These are phyloP conservation scores for Eudyptes chrysolophus DNA, from an alignment of 2,113 vertebrate genomes.

Conservation along the genomic window DNA sequence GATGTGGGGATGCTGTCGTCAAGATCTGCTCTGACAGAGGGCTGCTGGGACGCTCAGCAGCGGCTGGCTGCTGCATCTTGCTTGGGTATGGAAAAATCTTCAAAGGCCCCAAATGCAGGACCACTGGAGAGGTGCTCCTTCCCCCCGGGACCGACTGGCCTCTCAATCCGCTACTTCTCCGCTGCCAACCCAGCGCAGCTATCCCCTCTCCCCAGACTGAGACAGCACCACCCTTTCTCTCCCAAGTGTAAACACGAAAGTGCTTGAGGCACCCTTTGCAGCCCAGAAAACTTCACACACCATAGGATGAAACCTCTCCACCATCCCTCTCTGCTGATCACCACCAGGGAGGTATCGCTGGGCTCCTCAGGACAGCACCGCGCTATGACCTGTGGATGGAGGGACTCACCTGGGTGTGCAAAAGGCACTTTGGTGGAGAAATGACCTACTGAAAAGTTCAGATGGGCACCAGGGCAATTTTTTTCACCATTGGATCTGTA, in stretches of 20 bases:
- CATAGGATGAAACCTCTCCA: accelerated
- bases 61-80: not conserved
- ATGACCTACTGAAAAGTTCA: not conserved
- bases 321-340: accelerated
- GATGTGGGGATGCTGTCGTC: not conserved
- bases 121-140: not conserved
- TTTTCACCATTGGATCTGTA: not conserved
- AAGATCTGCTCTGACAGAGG: not conserved
- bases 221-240: not conserved
- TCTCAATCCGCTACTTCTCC: not conserved
- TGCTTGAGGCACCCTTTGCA: not conserved
- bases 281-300: not conserved
- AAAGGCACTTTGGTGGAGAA: not conserved
- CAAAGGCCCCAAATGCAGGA: not conserved
- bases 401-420: accelerated
- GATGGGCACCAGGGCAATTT: not conserved
- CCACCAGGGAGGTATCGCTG: accelerated
- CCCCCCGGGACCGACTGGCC: accelerated
- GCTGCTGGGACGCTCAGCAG: not conserved
- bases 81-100: not conserved
- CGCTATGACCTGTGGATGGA: accelerated
- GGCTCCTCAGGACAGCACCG: not conserved
- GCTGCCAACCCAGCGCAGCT: not conserved
- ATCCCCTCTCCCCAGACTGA: not conserved
- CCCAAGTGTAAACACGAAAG: accelerated